Percentiles rank a stretch among this genome's conserved stretches.
Evolutionary conservation across 2,113 vertebrate genomes (phyloP).

Genomic region (Orycteropus afer): DNA sequence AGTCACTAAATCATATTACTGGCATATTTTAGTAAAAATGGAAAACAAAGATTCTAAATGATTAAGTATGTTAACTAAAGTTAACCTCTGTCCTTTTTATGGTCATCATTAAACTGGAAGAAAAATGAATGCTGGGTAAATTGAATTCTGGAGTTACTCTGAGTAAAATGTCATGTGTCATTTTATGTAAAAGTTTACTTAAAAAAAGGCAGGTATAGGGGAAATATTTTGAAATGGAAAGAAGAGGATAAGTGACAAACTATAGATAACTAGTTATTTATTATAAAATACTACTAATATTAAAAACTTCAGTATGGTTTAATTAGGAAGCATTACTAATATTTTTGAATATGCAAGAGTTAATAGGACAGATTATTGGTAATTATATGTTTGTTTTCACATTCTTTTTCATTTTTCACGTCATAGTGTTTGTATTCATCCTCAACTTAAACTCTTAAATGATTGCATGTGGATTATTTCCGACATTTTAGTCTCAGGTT

Average conservation of each 20-base stretch:
- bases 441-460: conserved; percentile 13
- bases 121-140: background rate
- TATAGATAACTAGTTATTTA: background rate
- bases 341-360: background rate
- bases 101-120: background rate
- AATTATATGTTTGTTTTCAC: background rate
- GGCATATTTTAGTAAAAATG: background rate
- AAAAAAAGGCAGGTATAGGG: background rate
- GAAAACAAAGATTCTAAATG: conserved; percentile 19
- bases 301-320: conserved; percentile 12
- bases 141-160: conserved; percentile 28
- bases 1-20: background rate
- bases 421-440: background rate
- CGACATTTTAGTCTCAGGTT: background rate
- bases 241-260: background rate
- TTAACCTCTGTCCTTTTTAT: background rate
- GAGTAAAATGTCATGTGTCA: conserved; percentile 6
- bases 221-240: conserved; percentile 14
- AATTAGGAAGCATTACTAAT: background rate
- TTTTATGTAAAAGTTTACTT: conserved; percentile 31
- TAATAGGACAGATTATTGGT: background rate
- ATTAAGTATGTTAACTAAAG: background rate
- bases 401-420: conserved; percentile 29
- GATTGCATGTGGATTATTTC: background rate
- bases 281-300: background rate